Conservation (phyloP, 30 jellyfish, hydroid and myxozoan species). For the Hydractinia echinata region DNA sequence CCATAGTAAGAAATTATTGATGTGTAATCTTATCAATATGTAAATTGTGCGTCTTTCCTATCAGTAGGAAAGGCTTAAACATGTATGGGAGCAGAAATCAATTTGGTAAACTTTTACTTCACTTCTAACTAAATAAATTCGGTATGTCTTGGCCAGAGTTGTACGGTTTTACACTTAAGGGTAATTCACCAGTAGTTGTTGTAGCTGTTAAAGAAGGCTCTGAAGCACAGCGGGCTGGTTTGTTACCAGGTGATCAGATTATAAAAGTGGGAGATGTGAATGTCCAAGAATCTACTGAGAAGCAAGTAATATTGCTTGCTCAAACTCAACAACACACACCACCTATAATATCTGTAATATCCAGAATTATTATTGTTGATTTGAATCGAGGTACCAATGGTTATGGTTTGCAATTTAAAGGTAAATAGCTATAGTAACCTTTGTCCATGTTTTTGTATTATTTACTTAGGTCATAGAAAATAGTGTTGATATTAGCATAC, state of each 20-base stretch:
- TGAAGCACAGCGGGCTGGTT: conserved; percentile 73
- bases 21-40: too few relatives aligned
- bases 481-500: too few relatives aligned
- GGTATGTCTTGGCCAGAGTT: conserved; percentile 71
- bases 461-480: too few relatives aligned
- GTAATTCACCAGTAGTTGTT: conserved; percentile 70
- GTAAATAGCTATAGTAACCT: neutral
- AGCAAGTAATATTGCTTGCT: conserved; percentile 42
- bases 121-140: too few relatives aligned
- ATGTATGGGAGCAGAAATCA: too few relatives aligned
- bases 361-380: conserved; percentile 54
- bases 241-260: conserved; percentile 76
- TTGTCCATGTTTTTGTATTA: neutral
- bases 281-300: conserved; percentile 49
- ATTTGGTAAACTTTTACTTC: neutral
- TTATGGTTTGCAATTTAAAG: conserved; percentile 10
- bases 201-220: conserved; percentile 49
- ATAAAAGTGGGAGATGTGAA: conserved; percentile 48
- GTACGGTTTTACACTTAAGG: conserved; percentile 65
- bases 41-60: too few relatives aligned
- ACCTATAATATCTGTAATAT: conserved; percentile 65
- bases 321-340: conserved; percentile 55
- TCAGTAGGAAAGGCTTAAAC: too few relatives aligned
- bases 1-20: too few relatives aligned
- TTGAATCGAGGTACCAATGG: conserved; percentile 17